Base-by-base conservation (phyloP, 2,113 vertebrate species). In the Cricetomys ansorgei region DNA sequence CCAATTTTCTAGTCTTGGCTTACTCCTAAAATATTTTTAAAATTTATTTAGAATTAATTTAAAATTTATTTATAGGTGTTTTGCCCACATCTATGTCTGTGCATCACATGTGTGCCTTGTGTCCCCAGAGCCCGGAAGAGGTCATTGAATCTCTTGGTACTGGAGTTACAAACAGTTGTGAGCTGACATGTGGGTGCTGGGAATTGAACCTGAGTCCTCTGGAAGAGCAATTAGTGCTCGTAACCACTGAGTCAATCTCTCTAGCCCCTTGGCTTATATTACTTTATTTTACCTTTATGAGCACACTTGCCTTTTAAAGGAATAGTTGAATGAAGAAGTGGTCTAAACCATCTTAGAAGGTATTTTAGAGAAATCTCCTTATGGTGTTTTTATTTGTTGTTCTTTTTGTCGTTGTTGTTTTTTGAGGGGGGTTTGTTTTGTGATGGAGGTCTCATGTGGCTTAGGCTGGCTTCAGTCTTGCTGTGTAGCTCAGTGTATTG, bases 241-340 rank as follows among this genome's bases (percentile, higher is more conserved):
- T 83, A 62, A 29, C 40, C n/a, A 43, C n/a, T 5, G n/a, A 83
- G 7, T 59, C 79, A 81, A 69, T 55, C 23, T 81, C 79, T 81
- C 37, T 15, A 59, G 76, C 5, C 55, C 53, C 12, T 59, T 84
- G 57, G 27, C 27, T 84, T 62, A 17, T 45, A 64, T 62, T 86
- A 76, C n/a, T 85, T 94, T 59, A 67, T 88, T 88, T 94, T 88
- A 27, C 11, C 11, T 95, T 96, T 34, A 34, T 95, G 50, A 89
- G 27, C 34, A 89, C 76, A 85, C 37, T 7, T 45, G 0, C 81
- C 11, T 37, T 97, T 77, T 95, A 19, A 2, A 75, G 83, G 43
- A 50, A 6, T 59, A 17, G 0, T 15, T 27, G 40, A 23, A 37
- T 92, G 83, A 89, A 62, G 27, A 55, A 96, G 0, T 43, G 76